Conservation (phyloP, 2,888 invertebrate species). For the Opisthograptis luteolata region DNA sequence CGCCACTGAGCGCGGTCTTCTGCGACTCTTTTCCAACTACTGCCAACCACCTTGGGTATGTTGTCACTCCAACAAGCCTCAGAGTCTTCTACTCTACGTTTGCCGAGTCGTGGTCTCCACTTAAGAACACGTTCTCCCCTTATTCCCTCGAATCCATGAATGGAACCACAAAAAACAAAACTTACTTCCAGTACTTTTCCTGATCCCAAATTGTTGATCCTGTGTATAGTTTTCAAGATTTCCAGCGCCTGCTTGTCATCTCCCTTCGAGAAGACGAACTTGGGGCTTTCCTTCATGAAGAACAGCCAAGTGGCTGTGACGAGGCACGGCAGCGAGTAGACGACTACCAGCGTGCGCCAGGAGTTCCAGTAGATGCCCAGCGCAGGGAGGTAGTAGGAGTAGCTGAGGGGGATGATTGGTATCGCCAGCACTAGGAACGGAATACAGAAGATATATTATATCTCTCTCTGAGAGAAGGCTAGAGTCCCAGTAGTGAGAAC, state of each 20-base stretch:
- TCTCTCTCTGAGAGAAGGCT: too few species aligned
- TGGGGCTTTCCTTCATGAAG: constrained; percentile 90
- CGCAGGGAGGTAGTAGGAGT: constrained; percentile 61
- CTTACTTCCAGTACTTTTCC: constrained; percentile 55
- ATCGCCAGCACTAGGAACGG: constrained; percentile 84
- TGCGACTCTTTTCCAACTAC: too few species aligned
- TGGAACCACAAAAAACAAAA: not conserved
- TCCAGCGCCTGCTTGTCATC: constrained; percentile 79
- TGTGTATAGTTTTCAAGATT: constrained; percentile 59
- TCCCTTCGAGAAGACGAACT: constrained; percentile 87
- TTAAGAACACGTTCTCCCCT: too few species aligned
- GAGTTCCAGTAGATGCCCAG: constrained; percentile 85
- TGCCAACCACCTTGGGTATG: too few species aligned
- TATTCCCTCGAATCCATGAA: too few species aligned
- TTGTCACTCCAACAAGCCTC: too few species aligned
- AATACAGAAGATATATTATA: too few species aligned
- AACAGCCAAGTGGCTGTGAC: constrained; percentile 82
- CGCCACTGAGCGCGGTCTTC: too few species aligned
- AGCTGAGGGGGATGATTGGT: constrained; percentile 84
- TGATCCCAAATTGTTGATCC: constrained; percentile 51
- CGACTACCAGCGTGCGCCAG: constrained; percentile 89
- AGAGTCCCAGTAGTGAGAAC: too few species aligned
- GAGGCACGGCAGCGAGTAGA: constrained; percentile 86
- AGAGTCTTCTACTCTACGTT: too few species aligned
- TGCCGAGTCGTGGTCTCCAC: too few species aligned